phyloP scores from a whole-genome alignment of 2,113 vertebrate species.

The Chrysemys picta region DNA sequence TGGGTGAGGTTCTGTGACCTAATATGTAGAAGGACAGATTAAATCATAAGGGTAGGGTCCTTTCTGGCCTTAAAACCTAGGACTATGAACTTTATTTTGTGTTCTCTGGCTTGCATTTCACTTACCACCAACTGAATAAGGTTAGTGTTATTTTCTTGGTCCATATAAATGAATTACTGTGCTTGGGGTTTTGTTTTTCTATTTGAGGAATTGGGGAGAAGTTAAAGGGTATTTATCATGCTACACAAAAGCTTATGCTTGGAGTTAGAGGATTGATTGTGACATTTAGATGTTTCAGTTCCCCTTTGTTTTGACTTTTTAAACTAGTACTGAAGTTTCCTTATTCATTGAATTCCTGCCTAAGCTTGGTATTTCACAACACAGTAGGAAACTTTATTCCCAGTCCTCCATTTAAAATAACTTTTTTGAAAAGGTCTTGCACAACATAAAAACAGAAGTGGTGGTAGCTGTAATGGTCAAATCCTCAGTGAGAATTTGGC shows the following conservation, averaged over 20 bases:
- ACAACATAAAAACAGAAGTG: not conserved
- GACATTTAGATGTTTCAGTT: not conserved
- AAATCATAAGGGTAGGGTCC: not conserved
- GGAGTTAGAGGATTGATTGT: not conserved
- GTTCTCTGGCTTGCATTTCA: not conserved
- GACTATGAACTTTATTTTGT: not conserved
- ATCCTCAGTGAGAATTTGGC: not conserved
- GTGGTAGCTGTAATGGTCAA: not conserved
- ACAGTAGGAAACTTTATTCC: constrained; percentile 27
- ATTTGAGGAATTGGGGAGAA: constrained; percentile 7
- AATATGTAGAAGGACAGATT: not conserved
- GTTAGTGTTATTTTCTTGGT: not conserved
- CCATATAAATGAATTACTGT: not conserved
- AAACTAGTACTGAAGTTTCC: not conserved
- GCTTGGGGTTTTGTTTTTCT: not conserved
- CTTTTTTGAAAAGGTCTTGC: not conserved
- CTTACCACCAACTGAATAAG: rapidly evolving
- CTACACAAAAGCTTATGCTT: not conserved
- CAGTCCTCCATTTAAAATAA: not conserved
- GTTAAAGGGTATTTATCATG: not conserved
- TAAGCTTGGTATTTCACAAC: not conserved
- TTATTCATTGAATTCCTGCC: constrained; percentile 6
- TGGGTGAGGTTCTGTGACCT: not conserved
- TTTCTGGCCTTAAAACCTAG: not conserved
- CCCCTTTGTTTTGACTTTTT: not conserved